These are phyloP conservation scores for Pygocentrus nattereri DNA, from an alignment of 2,797 vertebrate genomes.

Conservation along the genomic window DNA sequence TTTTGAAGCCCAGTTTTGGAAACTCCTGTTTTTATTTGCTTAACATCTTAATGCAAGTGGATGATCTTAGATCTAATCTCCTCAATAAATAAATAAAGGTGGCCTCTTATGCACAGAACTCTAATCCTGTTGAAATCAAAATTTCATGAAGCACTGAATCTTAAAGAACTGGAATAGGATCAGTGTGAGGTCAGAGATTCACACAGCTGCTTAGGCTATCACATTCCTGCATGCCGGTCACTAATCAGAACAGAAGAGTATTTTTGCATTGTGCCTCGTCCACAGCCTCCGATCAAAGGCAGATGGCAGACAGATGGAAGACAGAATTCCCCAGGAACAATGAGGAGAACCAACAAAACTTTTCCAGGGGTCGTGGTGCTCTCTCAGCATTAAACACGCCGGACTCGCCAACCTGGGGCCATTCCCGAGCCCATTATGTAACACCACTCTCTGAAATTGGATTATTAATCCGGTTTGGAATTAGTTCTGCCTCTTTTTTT, in stretches of 20 bases:
- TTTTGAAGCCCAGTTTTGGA: too few relatives aligned
- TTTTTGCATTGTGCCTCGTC: slow-evolving; percentile 20
- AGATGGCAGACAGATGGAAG: slow-evolving; percentile 49
- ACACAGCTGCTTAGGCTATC: neutral
- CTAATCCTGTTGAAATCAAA: too few relatives aligned
- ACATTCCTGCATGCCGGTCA: neutral
- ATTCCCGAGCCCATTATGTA: slow-evolving; percentile 24
- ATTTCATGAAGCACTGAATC: neutral
- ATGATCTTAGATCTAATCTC: too few relatives aligned
- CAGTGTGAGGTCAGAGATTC: neutral
- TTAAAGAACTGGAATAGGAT: neutral
- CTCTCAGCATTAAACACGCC: slow-evolving; percentile 9
- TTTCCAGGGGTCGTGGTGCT: slow-evolving; percentile 13
- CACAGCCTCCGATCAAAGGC: slow-evolving; percentile 45
- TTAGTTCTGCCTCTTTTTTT: slow-evolving; percentile 5
- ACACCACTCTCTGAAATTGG: slow-evolving; percentile 28
- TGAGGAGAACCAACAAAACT: neutral
- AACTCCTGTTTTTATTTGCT: too few relatives aligned
- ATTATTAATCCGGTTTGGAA: slow-evolving; percentile 36
- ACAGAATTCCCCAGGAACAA: slow-evolving; percentile 25
- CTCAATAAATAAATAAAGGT: too few relatives aligned
- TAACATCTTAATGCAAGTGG: too few relatives aligned
- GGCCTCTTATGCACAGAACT: too few relatives aligned
- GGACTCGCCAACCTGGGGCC: slow-evolving; percentile 17
- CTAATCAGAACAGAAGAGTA: slow-evolving; percentile 24